Percentiles rank a stretch among this genome's conserved stretches.
These are phyloP conservation scores for Aurelia aurita DNA, from an alignment of 30 jellyfish, hydroid and myxozoan species.

Conservation along the genomic window DNA sequence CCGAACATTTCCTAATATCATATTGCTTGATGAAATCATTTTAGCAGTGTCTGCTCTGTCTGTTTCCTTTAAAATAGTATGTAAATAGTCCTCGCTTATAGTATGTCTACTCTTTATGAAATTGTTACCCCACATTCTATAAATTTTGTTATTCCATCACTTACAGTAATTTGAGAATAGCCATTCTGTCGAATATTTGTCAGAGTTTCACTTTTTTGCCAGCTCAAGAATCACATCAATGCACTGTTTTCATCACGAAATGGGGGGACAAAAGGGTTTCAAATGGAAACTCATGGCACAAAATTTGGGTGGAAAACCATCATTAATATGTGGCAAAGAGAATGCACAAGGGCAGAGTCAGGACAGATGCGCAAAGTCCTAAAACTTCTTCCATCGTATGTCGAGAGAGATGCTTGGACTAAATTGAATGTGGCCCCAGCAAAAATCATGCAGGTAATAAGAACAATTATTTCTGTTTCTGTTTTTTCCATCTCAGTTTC, in stretches of 20 bases:
- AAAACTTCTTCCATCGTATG: conserved; percentile 28
- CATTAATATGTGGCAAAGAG: conserved; percentile 37
- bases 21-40: no score
- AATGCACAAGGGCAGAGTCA: conserved; percentile 21
- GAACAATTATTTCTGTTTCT: neutral
- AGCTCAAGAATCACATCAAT: conserved; percentile 37
- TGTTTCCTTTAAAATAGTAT: no score
- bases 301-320: conserved; percentile 36
- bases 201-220: no score
- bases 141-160: no score
- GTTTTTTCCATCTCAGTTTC: no score
- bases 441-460: conserved; percentile 39
- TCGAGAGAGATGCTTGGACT: conserved; percentile 38
- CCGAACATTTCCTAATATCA: no score
- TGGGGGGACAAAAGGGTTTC: conserved; percentile 36
- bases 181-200: neutral
- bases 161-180: no score
- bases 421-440: conserved; percentile 41
- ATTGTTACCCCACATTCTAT: no score
- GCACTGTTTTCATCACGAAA: conserved; percentile 45
- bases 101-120: no score
- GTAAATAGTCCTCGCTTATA: no score
- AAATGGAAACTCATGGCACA: neutral
- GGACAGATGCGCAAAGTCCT: conserved; percentile 33
- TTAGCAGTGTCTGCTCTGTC: no score